Evolutionary conservation across 1,140 invertebrate species (phyloP).

Genomic region (Nephila pilipes): DNA sequence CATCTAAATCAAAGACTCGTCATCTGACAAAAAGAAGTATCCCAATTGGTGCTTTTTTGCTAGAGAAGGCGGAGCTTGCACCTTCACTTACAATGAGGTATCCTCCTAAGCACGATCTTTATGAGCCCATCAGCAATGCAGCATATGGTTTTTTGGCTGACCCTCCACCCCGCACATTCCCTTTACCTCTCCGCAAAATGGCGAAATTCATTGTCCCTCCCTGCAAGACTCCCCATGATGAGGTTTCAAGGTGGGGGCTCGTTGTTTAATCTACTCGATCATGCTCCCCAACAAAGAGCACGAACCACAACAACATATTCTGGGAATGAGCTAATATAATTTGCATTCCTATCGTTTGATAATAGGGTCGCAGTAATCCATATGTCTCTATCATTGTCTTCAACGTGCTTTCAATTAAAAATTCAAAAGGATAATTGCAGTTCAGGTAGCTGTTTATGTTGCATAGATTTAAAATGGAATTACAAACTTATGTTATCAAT

Average conservation of each 20-base stretch:
- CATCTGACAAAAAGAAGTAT: slow-evolving; percentile 30
- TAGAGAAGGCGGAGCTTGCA: slow-evolving; percentile 39
- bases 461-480: too few species aligned
- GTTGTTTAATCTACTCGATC: slow-evolving; percentile 26
- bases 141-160: slow-evolving; percentile 53
- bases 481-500: too few species aligned
- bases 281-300: background rate
- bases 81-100: slow-evolving; percentile 50
- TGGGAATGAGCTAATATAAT: too few species aligned
- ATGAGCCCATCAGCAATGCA: slow-evolving; percentile 69
- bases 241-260: slow-evolving; percentile 27
- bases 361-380: too few species aligned
- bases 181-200: slow-evolving; percentile 36
- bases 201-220: slow-evolving; percentile 47
- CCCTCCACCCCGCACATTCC: slow-evolving; percentile 20
- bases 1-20: slow-evolving; percentile 64
- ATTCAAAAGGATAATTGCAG: too few species aligned
- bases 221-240: slow-evolving; percentile 20
- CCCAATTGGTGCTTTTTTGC: slow-evolving; percentile 23
- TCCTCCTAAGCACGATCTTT: slow-evolving; percentile 70
- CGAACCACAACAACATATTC: background rate
- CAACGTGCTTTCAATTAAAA: too few species aligned
- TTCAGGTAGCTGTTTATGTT: too few species aligned
- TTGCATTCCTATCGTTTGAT: too few species aligned
- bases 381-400: too few species aligned